phyloP scores from a whole-genome alignment of 1,140 invertebrate genomes.

The Agrilus planipennis region DNA sequence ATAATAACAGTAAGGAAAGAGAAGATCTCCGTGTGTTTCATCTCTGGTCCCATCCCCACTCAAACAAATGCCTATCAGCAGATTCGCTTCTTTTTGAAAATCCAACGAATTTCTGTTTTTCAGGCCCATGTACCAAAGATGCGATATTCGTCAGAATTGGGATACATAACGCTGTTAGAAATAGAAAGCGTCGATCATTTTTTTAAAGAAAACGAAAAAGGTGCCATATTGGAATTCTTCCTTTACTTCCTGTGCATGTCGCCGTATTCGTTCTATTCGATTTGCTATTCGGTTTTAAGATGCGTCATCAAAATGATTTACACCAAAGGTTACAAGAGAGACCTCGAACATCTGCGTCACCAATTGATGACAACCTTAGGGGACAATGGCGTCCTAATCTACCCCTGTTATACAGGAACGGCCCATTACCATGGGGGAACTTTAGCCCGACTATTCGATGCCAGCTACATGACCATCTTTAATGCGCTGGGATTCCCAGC shows the following conservation, averaged over 20 bases:
- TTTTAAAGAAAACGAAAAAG: constrained; percentile 42
- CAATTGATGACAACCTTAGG: constrained; percentile 51
- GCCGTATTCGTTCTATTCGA: neutral
- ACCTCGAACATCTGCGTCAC: neutral
- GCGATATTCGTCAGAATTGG: constrained; percentile 47
- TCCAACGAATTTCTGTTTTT: constrained; percentile 22
- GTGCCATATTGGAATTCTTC: constrained; percentile 20
- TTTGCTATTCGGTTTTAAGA: neutral
- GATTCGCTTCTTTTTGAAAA: no score
- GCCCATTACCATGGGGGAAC: constrained; percentile 84
- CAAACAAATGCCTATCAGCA: no score
- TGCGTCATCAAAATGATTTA: neutral
- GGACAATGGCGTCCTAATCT: constrained; percentile 77
- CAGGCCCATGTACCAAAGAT: constrained; percentile 46
- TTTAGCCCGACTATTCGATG: constrained; percentile 74
- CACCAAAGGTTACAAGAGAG: neutral
- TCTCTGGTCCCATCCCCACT: no score
- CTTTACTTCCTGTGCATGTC: constrained; percentile 40
- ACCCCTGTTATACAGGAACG: constrained; percentile 79
- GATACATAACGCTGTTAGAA: constrained; percentile 40
- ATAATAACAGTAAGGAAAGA: no score
- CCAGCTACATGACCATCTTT: constrained; percentile 81
- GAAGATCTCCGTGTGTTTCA: no score
- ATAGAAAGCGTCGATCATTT: constrained; percentile 48
- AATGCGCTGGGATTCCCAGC: constrained; percentile 83